Base-by-base conservation (phyloP, 2,888 invertebrate genomes). In the Agriopis marginaria region DNA sequence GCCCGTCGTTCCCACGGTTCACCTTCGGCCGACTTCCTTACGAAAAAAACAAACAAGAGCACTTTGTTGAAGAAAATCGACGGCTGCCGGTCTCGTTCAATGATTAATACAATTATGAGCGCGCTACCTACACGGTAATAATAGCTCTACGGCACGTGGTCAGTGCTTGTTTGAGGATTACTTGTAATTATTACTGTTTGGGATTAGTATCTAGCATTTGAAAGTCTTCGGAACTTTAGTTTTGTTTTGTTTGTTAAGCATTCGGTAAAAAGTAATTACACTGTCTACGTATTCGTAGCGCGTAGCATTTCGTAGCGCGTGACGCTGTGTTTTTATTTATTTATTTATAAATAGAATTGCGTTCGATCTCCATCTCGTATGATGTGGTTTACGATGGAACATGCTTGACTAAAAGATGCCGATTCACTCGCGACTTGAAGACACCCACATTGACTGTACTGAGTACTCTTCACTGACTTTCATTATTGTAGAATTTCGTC, bases 1-100 rank as follows among this genome's bases (percentile, higher is more conserved):
- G 94, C 90, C 91, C 90, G 90, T 69, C 91, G 92, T 94, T 94
- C 94, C 94, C 94, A 94, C 94, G 94, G 93, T 94, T 90, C 90
- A 91, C 92, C 93, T 92, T 92, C 92, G 89, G 88, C 87, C 89
- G 92, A 93, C 93, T 93, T 94, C 94, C 94, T 93, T 92, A 93
- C 89, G 92, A 93, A 94, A 93, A 93, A 94, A 94, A 93, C 91
- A 93, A 94, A 94, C 92, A 94, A 93, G 93, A 93, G 90, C 92
- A 91, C 93, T 92, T 91, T 93, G 93, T 93, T 93, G 89, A 92
- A 93, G 93, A 92, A 93, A 93, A 93, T 94, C 94, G 92, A 93
- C 92, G 93, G 92, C 93, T 92, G 93, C 92, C 92, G 91, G 91
- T 89, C 91, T 91, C 92, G 90, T 86, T 89, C 89, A 91, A 92